Conservation (phyloP, 2,113 vertebrate genomes). For the Cygnus buccinator region DNA sequence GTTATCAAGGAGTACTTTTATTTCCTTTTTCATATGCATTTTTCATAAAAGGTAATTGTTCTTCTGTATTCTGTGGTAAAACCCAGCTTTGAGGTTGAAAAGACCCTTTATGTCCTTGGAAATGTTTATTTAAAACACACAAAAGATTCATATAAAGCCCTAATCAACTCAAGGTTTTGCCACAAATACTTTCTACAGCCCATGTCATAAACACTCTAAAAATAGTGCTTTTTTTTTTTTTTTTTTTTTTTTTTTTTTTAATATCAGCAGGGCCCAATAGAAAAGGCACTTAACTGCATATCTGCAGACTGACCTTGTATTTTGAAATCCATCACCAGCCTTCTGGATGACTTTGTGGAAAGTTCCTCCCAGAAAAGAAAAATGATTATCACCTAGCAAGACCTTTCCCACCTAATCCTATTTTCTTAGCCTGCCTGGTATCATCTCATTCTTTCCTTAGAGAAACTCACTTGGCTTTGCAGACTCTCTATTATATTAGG, state of each 20-base stretch:
- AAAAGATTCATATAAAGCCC: neutral
- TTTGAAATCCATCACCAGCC: neutral
- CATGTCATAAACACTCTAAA: neutral
- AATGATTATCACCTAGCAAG: neutral
- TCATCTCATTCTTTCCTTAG: neutral
- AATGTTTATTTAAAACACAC: neutral
- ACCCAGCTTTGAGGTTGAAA: neutral
- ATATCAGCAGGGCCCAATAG: neutral
- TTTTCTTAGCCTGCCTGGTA: neutral
- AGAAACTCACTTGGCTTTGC: neutral
- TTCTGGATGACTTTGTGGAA: neutral
- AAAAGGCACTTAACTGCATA: neutral
- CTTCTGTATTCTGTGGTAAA: neutral
- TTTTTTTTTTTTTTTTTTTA: neutral
- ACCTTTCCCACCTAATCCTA: neutral
- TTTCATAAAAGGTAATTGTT: neutral
- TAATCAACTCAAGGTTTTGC: neutral
- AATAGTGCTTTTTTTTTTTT: neutral
- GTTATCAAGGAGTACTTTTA: rapidly evolving
- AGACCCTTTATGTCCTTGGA: neutral
- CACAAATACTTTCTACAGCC: neutral
- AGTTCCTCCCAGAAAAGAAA: neutral
- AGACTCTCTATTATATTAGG: neutral
- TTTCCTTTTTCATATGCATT: neutral
- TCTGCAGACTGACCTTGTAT: neutral